These are phyloP conservation scores for Leucoraja erinaceus DNA, from an alignment of 2,113 vertebrate genomes.

Conservation along the genomic window DNA sequence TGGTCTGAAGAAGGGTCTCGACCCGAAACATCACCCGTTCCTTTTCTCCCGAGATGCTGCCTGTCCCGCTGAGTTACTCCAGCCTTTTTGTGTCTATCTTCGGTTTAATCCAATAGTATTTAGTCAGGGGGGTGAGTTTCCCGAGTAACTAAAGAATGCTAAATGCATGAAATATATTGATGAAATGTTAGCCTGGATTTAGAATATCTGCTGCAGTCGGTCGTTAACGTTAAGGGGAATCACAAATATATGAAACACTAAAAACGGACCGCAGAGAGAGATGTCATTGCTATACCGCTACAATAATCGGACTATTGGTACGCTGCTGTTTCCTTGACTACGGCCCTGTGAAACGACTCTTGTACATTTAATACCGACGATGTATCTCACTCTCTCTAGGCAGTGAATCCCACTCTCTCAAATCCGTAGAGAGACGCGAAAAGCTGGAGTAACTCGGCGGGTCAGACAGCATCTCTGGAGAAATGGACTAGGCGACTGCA, in stretches of 20 bases:
- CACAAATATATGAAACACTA: neutral
- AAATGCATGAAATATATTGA: neutral
- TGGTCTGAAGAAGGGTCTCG: neutral
- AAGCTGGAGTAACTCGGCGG: too few species aligned
- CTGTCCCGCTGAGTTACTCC: too few species aligned
- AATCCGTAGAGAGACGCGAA: too few species aligned
- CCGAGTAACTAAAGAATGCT: neutral
- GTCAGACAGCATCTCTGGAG: too few species aligned
- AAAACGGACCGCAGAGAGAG: neutral
- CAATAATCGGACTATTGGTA: neutral
- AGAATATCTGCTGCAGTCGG: neutral
- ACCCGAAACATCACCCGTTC: too few species aligned
- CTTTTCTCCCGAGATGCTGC: too few species aligned
- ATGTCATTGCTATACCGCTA: neutral
- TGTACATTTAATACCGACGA: neutral
- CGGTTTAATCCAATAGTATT: neutral
- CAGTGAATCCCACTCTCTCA: neutral
- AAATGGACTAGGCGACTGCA: too few species aligned
- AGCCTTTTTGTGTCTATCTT: too few species aligned
- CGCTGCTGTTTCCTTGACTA: slow-evolving; percentile 27
- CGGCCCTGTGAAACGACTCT: neutral
- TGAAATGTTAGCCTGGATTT: neutral
- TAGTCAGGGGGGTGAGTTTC: neutral
- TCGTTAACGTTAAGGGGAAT: neutral
- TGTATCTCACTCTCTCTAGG: too few species aligned